Evolutionary conservation across 2,888 invertebrate species (phyloP).

Genomic region (Drosophila aldrichi): DNA sequence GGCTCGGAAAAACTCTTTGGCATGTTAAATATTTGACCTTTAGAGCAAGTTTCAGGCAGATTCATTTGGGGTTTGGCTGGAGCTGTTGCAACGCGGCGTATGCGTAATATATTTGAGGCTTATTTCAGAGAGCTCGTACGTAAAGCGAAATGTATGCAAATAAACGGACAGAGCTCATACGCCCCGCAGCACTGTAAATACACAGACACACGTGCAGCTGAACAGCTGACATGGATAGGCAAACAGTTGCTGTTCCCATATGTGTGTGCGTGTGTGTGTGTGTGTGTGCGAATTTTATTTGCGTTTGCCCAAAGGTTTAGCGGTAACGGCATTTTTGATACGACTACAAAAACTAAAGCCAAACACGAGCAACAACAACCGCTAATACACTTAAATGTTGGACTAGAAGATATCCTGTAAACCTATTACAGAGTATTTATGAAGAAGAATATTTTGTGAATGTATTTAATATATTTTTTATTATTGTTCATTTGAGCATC

Average conservation of each 20-base stretch:
- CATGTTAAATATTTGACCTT: constrained; percentile 26
- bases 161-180: constrained; percentile 27
- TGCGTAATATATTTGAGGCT: constrained; percentile 50
- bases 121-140: constrained; percentile 34
- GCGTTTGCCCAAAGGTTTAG: constrained; percentile 68
- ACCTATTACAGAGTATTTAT: no score
- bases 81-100: constrained; percentile 38
- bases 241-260: constrained; percentile 37
- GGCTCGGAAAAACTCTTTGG: constrained; percentile 1
- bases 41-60: constrained; percentile 8
- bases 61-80: constrained; percentile 7
- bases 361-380: constrained; percentile 22
- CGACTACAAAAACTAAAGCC: constrained; percentile 47
- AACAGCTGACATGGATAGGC: constrained; percentile 45
- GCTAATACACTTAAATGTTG: background rate
- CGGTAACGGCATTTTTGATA: constrained; percentile 65
- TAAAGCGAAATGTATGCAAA: constrained; percentile 56
- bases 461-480: background rate
- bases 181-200: constrained; percentile 35
- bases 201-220: constrained; percentile 6
- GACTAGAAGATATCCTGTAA: constrained; percentile 2
- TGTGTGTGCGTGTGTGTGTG: constrained; percentile 18
- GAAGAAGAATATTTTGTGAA: no score
- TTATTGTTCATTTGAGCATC: background rate
- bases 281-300: constrained; percentile 57